These are phyloP conservation scores for Schizaphis graminum DNA, from an alignment of 2,888 invertebrate species.

Conservation along the genomic window DNA sequence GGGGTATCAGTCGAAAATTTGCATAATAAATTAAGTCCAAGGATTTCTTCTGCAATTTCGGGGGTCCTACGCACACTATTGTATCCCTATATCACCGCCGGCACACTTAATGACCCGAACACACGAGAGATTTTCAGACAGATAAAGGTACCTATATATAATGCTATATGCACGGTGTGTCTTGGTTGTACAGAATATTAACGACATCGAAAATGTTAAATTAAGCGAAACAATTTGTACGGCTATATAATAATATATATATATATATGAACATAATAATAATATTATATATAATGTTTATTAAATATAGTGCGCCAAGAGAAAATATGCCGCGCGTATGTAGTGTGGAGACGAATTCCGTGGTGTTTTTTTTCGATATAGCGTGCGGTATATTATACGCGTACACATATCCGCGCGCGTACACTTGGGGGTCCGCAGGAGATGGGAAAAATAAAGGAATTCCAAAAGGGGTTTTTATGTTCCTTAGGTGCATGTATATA, in stretches of 20 bases:
- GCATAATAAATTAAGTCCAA: conserved; percentile 65
- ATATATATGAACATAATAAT: background rate
- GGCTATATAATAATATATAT: background rate
- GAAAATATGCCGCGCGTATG: background rate
- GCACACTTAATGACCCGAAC: conserved; percentile 65
- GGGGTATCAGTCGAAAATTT: conserved; percentile 63
- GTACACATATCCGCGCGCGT: background rate
- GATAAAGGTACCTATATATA: conserved; percentile 58
- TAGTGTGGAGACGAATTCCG: background rate
- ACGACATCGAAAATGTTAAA: conserved; percentile 64
- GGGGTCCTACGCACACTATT: conserved; percentile 31
- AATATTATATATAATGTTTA: background rate
- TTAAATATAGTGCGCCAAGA: background rate
- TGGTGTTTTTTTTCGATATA: background rate
- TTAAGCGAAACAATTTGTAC: conserved; percentile 54
- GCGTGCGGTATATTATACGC: background rate
- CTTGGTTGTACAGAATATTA: conserved; percentile 46
- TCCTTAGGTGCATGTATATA: conserved; percentile 44
- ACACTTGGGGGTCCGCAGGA: too few relatives aligned
- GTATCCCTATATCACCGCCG: conserved; percentile 25
- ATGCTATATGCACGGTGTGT: background rate
- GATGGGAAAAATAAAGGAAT: conserved; percentile 29
- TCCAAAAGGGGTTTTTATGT: conserved; percentile 50
- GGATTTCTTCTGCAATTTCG: conserved; percentile 65
- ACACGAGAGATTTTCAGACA: conserved; percentile 58